Conservation (phyloP, 2,113 vertebrate species). For the Rhineura floridana region DNA sequence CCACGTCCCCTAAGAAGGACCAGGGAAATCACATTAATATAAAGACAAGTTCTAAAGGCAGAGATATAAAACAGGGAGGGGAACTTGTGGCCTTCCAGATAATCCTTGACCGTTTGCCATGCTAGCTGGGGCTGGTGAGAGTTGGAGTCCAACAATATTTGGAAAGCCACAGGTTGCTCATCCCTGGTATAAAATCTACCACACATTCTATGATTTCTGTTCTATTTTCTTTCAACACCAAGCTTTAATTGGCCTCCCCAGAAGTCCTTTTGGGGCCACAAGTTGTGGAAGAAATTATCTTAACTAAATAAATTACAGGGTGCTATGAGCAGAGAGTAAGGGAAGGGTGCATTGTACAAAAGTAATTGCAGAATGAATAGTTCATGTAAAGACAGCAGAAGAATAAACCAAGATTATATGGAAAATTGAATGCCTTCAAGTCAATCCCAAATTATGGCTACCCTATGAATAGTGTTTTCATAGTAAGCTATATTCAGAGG, state of each 20-base stretch:
- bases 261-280: background rate
- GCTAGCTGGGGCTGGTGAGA: no score
- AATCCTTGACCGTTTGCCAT: no score
- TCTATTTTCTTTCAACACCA: background rate
- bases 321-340: background rate
- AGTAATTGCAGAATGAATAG: background rate
- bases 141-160: no score
- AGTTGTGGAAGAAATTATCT: background rate
- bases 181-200: no score
- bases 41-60: background rate
- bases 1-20: conserved; percentile 84
- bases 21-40: background rate
- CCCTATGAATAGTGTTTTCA: no score
- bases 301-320: background rate
- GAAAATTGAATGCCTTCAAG: no score
- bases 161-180: no score
- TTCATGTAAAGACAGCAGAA: background rate
- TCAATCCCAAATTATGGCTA: no score
- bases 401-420: background rate
- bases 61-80: background rate
- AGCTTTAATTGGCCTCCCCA: background rate
- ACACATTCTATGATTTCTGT: background rate
- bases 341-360: background rate
- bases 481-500: no score
- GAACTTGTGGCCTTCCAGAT: no score